phyloP scores from a whole-genome alignment of 2,888 invertebrate species.

The Epistrophe grossulariae region DNA sequence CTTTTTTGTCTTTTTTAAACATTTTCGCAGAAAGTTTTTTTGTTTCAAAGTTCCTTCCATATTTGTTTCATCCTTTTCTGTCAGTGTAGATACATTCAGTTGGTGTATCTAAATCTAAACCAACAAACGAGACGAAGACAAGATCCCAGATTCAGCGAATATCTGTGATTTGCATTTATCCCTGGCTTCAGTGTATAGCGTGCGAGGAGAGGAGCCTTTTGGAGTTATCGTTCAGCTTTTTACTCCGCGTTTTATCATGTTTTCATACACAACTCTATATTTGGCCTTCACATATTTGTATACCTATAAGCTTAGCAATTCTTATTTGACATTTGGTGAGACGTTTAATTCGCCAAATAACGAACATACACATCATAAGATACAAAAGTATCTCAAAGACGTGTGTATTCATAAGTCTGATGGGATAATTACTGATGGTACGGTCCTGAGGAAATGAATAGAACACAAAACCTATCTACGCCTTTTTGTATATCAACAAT shows the following conservation, averaged over 20 bases:
- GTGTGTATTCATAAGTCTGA: not conserved
- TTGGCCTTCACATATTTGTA: slow-evolving; percentile 44
- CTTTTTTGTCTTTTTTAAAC: not conserved
- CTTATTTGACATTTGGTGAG: slow-evolving; percentile 62
- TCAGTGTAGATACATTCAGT: not conserved
- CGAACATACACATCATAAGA: slow-evolving; percentile 28
- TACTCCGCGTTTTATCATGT: slow-evolving; percentile 48
- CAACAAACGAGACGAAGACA: not conserved
- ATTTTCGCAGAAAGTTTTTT: not conserved
- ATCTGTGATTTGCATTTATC: slow-evolving; percentile 69
- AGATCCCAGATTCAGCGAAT: slow-evolving; percentile 50
- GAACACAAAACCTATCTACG: slow-evolving; percentile 34
- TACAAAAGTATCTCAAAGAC: slow-evolving; percentile 4
- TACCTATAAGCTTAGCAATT: not conserved
- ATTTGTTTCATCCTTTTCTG: not conserved
- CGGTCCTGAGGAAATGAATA: not conserved
- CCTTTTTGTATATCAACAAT: slow-evolving; percentile 24
- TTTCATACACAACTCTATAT: slow-evolving; percentile 36
- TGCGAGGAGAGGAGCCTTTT: slow-evolving; percentile 8
- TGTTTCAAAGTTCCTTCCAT: not conserved
- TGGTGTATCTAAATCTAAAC: slow-evolving; percentile 15
- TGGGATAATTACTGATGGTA: not conserved
- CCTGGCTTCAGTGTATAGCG: slow-evolving; percentile 18
- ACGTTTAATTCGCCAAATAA: slow-evolving; percentile 57
- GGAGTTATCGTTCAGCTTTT: slow-evolving; percentile 20